Conservation (phyloP, 2,888 invertebrate genomes). For the Uloborus plumipes region DNA sequence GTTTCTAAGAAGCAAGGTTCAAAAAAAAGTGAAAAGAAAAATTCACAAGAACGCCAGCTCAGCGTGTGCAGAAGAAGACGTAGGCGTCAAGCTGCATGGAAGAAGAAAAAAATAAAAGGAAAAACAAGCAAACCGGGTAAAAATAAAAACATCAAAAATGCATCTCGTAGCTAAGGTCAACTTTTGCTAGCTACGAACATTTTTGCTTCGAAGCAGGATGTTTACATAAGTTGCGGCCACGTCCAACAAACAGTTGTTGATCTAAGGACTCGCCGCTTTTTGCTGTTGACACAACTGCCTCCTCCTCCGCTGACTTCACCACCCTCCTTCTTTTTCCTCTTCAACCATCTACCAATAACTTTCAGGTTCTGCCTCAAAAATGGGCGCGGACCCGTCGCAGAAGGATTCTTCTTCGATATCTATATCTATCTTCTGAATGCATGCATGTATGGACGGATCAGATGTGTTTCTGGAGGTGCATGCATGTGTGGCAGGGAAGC, state of each 20-base stretch:
- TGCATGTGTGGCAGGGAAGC: too few species aligned
- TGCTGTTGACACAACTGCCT: conserved; percentile 61
- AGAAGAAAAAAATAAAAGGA: conserved; percentile 34
- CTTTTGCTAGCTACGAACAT: conserved; percentile 49
- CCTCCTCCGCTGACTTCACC: conserved; percentile 14
- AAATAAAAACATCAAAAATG: conserved; percentile 49
- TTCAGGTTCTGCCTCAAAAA: conserved; percentile 27
- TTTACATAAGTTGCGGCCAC: conserved; percentile 65
- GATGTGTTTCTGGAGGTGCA: too few species aligned
- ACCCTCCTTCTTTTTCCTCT: neutral
- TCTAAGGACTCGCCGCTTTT: conserved; percentile 60
- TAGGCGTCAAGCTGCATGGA: conserved; percentile 43
- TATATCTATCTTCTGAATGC: too few species aligned
- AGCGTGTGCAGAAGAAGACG: conserved; percentile 17
- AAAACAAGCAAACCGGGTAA: conserved; percentile 44
- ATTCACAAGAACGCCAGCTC: too few species aligned
- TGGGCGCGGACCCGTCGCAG: conserved; percentile 41
- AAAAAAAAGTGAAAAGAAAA: too few species aligned
- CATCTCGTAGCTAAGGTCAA: conserved; percentile 61
- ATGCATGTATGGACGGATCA: too few species aligned
- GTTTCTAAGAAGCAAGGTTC: too few species aligned
- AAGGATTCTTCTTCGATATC: neutral
- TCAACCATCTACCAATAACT: conserved; percentile 32
- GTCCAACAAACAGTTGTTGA: conserved; percentile 64
- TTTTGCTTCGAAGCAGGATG: conserved; percentile 60